These are phyloP conservation scores for Pelodiscus sinensis DNA, from an alignment of 2,113 vertebrate genomes.

Conservation along the genomic window DNA sequence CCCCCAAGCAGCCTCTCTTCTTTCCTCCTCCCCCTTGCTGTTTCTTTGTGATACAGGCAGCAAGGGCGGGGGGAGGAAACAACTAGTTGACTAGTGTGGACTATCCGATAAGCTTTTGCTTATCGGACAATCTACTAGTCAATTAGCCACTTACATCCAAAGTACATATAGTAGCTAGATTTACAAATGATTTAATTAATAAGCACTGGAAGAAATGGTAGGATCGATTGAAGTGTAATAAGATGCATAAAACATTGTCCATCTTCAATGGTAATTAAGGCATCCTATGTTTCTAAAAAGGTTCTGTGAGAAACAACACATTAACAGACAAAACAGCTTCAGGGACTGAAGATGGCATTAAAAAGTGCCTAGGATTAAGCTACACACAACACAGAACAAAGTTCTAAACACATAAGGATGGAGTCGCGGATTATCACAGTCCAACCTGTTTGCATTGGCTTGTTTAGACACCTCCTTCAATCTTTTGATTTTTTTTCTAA, in stretches of 20 bases:
- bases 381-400: conserved; percentile 53
- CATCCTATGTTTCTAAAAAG: conserved; percentile 11
- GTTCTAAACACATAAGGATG: conserved; percentile 60
- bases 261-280: not conserved
- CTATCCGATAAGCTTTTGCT: no score
- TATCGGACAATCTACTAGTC: no score
- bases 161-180: not conserved
- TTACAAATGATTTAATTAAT: not conserved
- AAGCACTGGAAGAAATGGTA: not conserved
- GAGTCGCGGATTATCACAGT: conserved; percentile 46
- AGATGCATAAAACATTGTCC: not conserved
- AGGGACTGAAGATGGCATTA: conserved; percentile 29
- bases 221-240: not conserved
- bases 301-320: conserved; percentile 37
- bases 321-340: conserved; percentile 26
- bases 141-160: no score
- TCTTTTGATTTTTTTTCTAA: conserved; percentile 88
- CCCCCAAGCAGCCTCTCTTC: no score
- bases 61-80: no score
- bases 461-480: conserved; percentile 86
- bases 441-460: conserved; percentile 79
- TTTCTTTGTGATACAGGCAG: no score
- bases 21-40: no score
- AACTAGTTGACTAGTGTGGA: no score
- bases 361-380: conserved; percentile 20